Conservation (phyloP, 2,888 invertebrate species). For the Craniophora ligustri region DNA sequence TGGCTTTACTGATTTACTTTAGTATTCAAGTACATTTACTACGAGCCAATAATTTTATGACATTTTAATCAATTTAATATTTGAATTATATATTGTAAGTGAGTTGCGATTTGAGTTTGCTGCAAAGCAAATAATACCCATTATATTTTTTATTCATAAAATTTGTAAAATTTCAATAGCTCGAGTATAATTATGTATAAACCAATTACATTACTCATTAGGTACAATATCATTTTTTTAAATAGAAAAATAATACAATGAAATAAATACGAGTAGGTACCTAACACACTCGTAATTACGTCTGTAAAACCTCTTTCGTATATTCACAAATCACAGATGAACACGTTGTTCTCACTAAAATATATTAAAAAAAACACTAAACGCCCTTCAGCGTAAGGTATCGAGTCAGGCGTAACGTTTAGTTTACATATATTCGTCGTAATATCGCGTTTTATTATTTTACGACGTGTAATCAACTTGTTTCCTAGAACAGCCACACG, state of each 20-base stretch:
- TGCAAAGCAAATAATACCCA: no score
- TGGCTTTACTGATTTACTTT: slow-evolving; percentile 25
- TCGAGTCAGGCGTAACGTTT: slow-evolving; percentile 28
- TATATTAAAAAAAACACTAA: slow-evolving; percentile 7
- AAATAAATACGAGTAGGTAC: no score
- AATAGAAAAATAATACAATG: no score
- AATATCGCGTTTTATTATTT: slow-evolving; percentile 79
- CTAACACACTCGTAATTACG: no score
- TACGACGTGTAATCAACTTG: slow-evolving; percentile 80
- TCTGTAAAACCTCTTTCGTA: neutral
- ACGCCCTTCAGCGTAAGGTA: slow-evolving; percentile 9
- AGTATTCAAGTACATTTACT: slow-evolving; percentile 11
- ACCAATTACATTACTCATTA: no score
- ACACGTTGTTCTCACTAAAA: neutral
- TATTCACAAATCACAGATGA: neutral
- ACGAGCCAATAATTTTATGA: slow-evolving; percentile 4
- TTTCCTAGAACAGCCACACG: slow-evolving; percentile 79
- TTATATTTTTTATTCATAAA: no score
- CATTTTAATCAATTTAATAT: neutral
- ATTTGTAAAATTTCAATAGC: no score
- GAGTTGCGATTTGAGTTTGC: no score
- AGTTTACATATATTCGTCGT: slow-evolving; percentile 44
- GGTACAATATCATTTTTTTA: no score
- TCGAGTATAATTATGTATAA: no score
- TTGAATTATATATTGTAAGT: no score